Evolutionary conservation across 2,888 invertebrate genomes (phyloP).

Genomic region (Plebejus melissa): DNA sequence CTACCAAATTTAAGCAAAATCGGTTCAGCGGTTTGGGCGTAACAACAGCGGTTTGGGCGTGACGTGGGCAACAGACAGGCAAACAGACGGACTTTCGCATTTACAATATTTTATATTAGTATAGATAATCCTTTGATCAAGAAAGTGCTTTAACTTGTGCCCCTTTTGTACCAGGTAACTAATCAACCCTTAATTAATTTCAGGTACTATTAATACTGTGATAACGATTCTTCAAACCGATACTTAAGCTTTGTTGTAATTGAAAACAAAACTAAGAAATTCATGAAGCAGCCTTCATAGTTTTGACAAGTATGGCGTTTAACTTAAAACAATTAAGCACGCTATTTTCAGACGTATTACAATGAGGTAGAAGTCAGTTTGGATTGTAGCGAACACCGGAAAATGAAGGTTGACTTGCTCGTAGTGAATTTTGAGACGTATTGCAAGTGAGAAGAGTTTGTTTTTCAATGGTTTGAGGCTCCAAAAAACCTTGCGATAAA

Average conservation of each 20-base stretch:
- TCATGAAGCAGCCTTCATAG: constrained; percentile 16
- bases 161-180: neutral
- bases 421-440: neutral
- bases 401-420: neutral
- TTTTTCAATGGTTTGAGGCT: constrained; percentile 38
- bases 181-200: neutral
- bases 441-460: constrained; percentile 28
- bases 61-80: no score
- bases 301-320: constrained; percentile 12
- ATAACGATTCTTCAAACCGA: neutral
- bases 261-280: constrained; percentile 20
- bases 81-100: no score
- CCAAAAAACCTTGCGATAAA: constrained; percentile 18
- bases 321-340: neutral
- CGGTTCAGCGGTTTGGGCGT: no score
- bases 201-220: neutral
- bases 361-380: constrained; percentile 35
- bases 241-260: constrained; percentile 1
- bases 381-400: constrained; percentile 30
- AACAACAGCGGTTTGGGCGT: no score
- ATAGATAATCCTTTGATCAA: no score
- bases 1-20: no score
- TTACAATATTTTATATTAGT: no score
- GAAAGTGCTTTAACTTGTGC: no score
- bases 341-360: neutral